A percentile compares a stretch with the other conserved stretches of the same genome.
phyloP scores from a whole-genome alignment of 1,140 invertebrate species.

The Ptiloglossa arizonensis region DNA sequence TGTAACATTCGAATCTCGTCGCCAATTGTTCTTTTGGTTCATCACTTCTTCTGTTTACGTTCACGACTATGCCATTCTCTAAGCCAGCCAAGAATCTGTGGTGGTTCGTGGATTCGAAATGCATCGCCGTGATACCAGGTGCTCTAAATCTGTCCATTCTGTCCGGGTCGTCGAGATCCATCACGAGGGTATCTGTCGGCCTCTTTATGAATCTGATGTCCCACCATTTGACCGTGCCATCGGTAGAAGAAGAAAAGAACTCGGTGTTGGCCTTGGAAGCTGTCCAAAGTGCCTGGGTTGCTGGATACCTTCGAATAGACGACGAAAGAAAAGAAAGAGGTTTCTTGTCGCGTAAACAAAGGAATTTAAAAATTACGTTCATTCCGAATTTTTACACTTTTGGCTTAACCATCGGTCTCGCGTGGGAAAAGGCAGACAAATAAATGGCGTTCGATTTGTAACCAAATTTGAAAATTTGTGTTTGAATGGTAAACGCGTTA shows the following conservation, averaged over 20 bases:
- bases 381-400: background rate
- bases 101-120: constrained; percentile 93
- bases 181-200: constrained; percentile 89
- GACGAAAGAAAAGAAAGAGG: background rate
- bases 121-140: constrained; percentile 89
- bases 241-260: constrained; percentile 93
- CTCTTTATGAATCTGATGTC: constrained; percentile 91
- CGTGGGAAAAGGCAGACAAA: too few relatives aligned
- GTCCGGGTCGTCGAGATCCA: constrained; percentile 87
- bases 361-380: too few relatives aligned
- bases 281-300: constrained; percentile 88
- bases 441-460: too few relatives aligned
- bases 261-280: constrained; percentile 91
- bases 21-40: constrained; percentile 89
- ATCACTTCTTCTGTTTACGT: constrained; percentile 88
- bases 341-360: too few relatives aligned
- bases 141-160: constrained; percentile 85
- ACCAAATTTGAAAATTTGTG: too few relatives aligned
- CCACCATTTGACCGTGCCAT: constrained; percentile 90
- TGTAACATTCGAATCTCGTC: constrained; percentile 88
- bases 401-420: too few relatives aligned
- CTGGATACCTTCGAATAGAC: constrained; percentile 84
- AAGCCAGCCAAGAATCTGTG: constrained; percentile 82
- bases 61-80: constrained; percentile 86
- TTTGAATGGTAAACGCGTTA: too few relatives aligned